These are phyloP conservation scores for Protodeltote pygarga DNA, from an alignment of 2,888 invertebrate species.

Conservation along the genomic window DNA sequence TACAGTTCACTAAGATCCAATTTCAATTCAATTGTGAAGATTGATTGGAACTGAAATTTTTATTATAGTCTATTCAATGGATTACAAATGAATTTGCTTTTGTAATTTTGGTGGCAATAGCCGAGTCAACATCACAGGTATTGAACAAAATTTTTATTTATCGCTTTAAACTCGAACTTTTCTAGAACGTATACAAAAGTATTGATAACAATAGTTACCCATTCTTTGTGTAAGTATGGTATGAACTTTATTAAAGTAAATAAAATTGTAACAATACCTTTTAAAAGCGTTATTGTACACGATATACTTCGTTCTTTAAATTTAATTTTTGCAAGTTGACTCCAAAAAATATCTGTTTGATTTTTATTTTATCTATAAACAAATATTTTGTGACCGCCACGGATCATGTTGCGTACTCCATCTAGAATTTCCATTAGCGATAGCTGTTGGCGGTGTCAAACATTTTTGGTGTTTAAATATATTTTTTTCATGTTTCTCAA, in stretches of 20 bases:
- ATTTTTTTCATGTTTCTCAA: too few species aligned
- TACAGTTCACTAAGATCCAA: conserved; percentile 30
- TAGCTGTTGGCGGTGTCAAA: conserved; percentile 5
- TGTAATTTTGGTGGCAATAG: background rate
- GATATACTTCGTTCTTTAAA: too few species aligned
- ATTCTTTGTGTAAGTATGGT: too few species aligned
- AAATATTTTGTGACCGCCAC: conserved; percentile 2
- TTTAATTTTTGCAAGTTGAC: too few species aligned
- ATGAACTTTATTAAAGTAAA: too few species aligned
- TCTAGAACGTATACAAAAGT: too few species aligned
- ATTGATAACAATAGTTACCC: too few species aligned
- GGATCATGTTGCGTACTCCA: conserved; percentile 14
- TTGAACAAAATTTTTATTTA: too few species aligned
- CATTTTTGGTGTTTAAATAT: too few species aligned
- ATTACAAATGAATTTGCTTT: conserved; percentile 10
- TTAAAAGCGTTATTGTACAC: too few species aligned
- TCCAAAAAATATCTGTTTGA: conserved; percentile 1
- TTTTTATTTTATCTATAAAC: conserved; percentile 6
- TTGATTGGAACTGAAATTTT: conserved; percentile 52
- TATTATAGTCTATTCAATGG: conserved; percentile 20
- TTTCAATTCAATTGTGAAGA: conserved; percentile 37
- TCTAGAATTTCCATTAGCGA: conserved; percentile 29
- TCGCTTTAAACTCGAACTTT: too few species aligned
- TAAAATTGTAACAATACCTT: too few species aligned
- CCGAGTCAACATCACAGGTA: background rate